Conservation (phyloP, 64 coral and sea anemone genomes). For the Exaiptasia diaphana region DNA sequence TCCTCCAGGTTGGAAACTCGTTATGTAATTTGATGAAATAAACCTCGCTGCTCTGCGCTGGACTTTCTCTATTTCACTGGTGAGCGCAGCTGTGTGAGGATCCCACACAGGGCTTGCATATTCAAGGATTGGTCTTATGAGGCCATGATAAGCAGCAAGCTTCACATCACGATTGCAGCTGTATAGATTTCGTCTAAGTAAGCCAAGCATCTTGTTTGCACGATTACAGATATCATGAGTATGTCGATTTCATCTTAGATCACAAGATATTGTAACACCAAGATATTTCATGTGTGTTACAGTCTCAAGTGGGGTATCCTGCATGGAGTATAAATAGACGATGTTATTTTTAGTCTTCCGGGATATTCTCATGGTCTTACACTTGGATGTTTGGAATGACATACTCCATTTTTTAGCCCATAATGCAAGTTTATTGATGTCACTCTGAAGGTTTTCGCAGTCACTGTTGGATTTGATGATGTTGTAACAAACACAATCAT, state of each 20-base stretch:
- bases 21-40: not conserved
- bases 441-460: slow-evolving; percentile 1
- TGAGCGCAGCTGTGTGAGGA: slow-evolving; percentile 1
- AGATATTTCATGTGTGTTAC: slow-evolving; percentile 2
- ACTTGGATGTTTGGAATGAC: not conserved
- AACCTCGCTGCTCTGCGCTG: slow-evolving; percentile 12
- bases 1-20: not conserved
- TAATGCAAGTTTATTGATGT: not conserved
- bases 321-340: not conserved
- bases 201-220: slow-evolving; percentile 28
- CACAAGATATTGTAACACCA: slow-evolving; percentile 11
- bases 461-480: not conserved
- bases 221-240: not conserved
- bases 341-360: slow-evolving; percentile 18
- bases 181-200: slow-evolving; percentile 38
- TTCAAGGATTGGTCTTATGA: slow-evolving; percentile 31
- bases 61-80: slow-evolving; percentile 28
- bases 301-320: not conserved
- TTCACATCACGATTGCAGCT: slow-evolving; percentile 20
- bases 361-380: slow-evolving; percentile 22
- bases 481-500: slow-evolving; percentile 12
- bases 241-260: slow-evolving; percentile 17
- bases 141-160: slow-evolving; percentile 44
- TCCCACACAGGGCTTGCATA: slow-evolving; percentile 22
- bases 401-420: slow-evolving; percentile 7